phyloP scores from a whole-genome alignment of 2,797 vertebrate genomes.

The Kryptopterus vitreolus region DNA sequence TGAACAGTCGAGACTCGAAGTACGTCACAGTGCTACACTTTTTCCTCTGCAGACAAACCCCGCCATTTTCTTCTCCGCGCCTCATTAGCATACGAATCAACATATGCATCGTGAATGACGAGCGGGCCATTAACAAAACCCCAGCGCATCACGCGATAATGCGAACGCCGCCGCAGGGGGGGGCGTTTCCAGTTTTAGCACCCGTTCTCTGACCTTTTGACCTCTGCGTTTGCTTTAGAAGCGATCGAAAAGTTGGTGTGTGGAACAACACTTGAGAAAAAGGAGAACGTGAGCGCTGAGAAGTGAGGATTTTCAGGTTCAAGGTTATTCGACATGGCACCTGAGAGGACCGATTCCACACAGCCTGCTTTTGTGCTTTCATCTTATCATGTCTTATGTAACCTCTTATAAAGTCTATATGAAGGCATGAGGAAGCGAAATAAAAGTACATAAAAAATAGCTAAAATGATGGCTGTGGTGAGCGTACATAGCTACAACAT shows the following conservation, averaged over 20 bases:
- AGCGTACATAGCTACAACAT: neutral
- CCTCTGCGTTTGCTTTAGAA: neutral
- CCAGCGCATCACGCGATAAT: neutral
- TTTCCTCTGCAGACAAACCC: constrained; percentile 20
- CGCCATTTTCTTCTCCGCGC: neutral
- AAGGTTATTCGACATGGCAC: too few relatives aligned
- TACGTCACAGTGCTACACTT: neutral
- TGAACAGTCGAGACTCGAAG: neutral
- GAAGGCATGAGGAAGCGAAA: neutral
- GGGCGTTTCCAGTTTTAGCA: neutral
- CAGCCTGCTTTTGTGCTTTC: neutral
- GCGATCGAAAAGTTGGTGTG: neutral
- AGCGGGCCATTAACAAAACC: constrained; percentile 28
- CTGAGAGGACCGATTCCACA: neutral
- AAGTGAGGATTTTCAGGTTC: too few relatives aligned
- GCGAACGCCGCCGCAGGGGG: too few relatives aligned
- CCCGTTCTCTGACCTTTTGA: neutral
- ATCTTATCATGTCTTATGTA: neutral
- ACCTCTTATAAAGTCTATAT: neutral
- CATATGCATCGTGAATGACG: constrained; percentile 41
- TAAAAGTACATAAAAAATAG: too few relatives aligned
- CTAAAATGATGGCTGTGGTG: neutral
- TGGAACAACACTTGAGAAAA: neutral
- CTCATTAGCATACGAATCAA: constrained; percentile 42
- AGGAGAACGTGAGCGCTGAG: too few relatives aligned